A percentile compares a stretch with the other conserved stretches of the same genome.
Conservation (phyloP, 2,888 invertebrate genomes). For the Drosophila phalerata region DNA sequence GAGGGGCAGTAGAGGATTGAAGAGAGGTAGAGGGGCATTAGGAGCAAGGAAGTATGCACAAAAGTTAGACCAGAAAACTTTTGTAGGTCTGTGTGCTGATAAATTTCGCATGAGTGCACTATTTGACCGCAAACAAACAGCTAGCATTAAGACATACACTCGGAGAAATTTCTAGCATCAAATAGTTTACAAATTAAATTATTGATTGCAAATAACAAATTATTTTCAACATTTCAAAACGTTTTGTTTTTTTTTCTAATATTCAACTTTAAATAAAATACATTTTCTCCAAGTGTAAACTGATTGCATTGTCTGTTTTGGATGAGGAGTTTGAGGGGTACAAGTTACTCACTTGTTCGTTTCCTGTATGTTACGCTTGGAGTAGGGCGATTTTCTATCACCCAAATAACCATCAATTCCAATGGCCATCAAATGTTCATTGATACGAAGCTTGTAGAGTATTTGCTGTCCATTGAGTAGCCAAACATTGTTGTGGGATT, state of each 20-base stretch:
- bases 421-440: constrained; percentile 84
- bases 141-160: constrained; percentile 60
- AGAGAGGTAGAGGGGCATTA: constrained; percentile 10
- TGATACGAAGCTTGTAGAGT: constrained; percentile 84
- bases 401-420: constrained; percentile 85
- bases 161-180: constrained; percentile 18
- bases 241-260: neutral
- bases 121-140: constrained; percentile 76
- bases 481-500: constrained; percentile 84
- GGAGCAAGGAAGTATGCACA: constrained; percentile 43
- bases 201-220: neutral
- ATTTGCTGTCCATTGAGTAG: constrained; percentile 85
- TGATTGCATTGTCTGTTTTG: constrained; percentile 16
- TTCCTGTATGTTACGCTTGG: constrained; percentile 86
- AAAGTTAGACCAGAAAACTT: constrained; percentile 63
- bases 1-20: constrained; percentile 17
- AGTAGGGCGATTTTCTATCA: constrained; percentile 85
- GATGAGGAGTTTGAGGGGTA: neutral
- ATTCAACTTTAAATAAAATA: neutral
- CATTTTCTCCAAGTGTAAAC: constrained; percentile 38
- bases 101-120: constrained; percentile 77
- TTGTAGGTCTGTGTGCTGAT: constrained; percentile 58
- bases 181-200: neutral
- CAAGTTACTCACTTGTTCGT: constrained; percentile 83
- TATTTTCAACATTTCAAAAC: neutral